Percentiles rank a stretch among this genome's conserved stretches.
Conservation (phyloP, 2,888 invertebrate species). For the Yponomeuta malinellus region DNA sequence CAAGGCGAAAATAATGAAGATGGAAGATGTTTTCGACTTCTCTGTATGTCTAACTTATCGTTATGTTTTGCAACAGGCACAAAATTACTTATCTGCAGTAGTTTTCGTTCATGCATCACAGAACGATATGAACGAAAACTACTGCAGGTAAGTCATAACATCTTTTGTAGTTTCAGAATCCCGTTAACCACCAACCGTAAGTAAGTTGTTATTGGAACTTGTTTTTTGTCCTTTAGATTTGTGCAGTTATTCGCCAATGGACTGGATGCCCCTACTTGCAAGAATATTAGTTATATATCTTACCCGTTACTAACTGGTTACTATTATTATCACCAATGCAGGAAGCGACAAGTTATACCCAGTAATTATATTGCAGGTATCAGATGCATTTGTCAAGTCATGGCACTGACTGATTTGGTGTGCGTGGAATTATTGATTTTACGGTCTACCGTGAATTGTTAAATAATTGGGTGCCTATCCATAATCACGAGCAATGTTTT, state of each 20-base stretch:
- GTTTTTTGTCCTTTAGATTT: neutral
- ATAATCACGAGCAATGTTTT: no score
- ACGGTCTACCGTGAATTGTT: neutral
- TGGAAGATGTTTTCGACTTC: neutral
- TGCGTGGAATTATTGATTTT: neutral
- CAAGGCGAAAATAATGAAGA: neutral
- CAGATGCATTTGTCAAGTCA: neutral
- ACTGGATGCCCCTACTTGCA: neutral
- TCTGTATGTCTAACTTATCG: neutral
- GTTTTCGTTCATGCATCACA: neutral
- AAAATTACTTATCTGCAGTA: neutral
- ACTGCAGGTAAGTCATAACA: neutral
- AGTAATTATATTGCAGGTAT: neutral
- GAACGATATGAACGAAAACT: neutral
- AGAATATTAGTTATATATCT: neutral
- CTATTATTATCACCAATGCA: neutral
- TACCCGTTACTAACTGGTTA: neutral
- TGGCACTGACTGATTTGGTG: neutral
- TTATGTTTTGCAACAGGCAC: neutral
- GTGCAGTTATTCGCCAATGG: neutral
- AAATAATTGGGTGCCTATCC: neutral
- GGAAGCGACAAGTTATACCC: neutral
- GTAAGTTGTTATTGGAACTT: neutral
- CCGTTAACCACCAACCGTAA: neutral
- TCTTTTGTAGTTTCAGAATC: neutral